phyloP scores from a whole-genome alignment of 2,888 invertebrate genomes.

The Reticulitermes lucifugus region DNA sequence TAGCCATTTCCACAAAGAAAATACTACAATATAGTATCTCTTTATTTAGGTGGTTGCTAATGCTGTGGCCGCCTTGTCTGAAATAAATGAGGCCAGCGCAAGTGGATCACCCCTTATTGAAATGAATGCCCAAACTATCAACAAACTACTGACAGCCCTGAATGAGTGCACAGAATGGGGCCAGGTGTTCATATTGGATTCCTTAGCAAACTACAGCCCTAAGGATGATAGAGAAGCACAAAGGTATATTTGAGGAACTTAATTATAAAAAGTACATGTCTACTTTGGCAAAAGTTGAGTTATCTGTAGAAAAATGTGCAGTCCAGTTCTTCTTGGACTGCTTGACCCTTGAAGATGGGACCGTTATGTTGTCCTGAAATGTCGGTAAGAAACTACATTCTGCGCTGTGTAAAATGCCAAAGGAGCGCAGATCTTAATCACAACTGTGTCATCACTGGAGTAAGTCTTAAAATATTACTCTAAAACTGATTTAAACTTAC shows the following conservation, averaged over 20 bases:
- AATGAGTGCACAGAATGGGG: constrained; percentile 99
- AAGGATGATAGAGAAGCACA: constrained; percentile 98
- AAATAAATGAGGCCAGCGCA: constrained; percentile 97
- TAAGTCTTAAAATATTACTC: too few relatives aligned
- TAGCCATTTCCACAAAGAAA: constrained; percentile 26
- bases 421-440: too few relatives aligned
- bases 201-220: constrained; percentile 96
- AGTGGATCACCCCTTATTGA: constrained; percentile 95
- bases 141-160: constrained; percentile 96
- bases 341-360: too few relatives aligned
- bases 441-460: too few relatives aligned
- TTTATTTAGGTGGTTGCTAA: constrained; percentile 87
- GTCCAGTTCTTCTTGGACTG: too few relatives aligned
- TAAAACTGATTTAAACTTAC: too few relatives aligned
- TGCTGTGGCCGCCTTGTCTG: constrained; percentile 97
- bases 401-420: too few relatives aligned
- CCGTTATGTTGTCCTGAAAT: too few relatives aligned
- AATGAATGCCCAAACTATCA: constrained; percentile 97
- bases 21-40: background rate
- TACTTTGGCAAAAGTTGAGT: too few relatives aligned
- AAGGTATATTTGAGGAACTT: constrained; percentile 63
- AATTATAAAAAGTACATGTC: too few relatives aligned
- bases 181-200: constrained; percentile 98
- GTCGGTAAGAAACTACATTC: too few relatives aligned
- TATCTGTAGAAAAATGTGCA: too few relatives aligned